phyloP scores from a whole-genome alignment of 2,113 vertebrate genomes.

The Dromiciops gliroides region DNA sequence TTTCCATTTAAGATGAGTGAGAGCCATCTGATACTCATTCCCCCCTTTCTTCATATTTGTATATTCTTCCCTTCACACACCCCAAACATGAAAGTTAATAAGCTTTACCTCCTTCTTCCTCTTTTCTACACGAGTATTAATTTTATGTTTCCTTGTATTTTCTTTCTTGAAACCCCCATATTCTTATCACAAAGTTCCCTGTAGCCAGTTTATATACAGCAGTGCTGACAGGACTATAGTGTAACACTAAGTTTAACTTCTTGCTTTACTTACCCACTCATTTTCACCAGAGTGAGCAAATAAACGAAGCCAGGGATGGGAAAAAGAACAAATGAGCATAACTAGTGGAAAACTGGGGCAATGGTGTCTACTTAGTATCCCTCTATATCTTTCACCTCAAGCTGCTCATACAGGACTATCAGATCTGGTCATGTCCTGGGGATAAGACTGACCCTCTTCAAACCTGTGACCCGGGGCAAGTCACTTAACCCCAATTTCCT shows the following conservation, averaged over 20 bases:
- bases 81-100: background rate
- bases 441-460: background rate
- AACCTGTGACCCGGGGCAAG: too few relatives aligned
- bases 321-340: background rate
- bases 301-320: background rate
- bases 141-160: background rate
- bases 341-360: background rate
- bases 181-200: background rate
- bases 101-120: background rate
- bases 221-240: background rate
- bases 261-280: too few relatives aligned
- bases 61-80: background rate
- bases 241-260: background rate
- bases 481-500: too few relatives aligned
- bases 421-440: background rate
- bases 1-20: background rate
- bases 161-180: background rate
- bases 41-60: background rate
- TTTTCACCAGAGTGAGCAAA: too few relatives aligned
- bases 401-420: background rate
- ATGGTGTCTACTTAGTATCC: background rate
- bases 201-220: background rate
- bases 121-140: background rate
- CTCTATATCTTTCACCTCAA: background rate
- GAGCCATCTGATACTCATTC: background rate